Percentiles rank a stretch among this genome's conserved stretches.
Conservation (phyloP, 2,888 invertebrate species). For the Sesia apiformis region DNA sequence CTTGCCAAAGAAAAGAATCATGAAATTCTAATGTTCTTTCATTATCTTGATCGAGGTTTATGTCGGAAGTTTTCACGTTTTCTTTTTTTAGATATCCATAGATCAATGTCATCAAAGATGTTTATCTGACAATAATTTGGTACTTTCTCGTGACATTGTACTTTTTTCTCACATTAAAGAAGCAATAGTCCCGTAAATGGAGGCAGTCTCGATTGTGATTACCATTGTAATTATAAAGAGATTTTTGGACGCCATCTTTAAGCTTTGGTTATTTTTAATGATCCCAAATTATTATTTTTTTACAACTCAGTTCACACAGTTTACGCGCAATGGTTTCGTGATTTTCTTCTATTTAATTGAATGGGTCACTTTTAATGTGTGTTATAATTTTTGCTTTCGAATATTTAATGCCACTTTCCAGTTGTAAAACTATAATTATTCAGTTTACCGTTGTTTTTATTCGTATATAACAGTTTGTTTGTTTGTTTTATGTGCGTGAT, state of each 20-base stretch:
- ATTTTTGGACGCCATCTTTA: slow-evolving; percentile 13
- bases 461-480: neutral
- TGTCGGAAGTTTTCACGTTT: neutral
- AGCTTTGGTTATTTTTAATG: slow-evolving; percentile 20
- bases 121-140: slow-evolving; percentile 11
- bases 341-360: slow-evolving; percentile 36
- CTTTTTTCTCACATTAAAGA: slow-evolving; percentile 26
- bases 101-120: slow-evolving; percentile 22
- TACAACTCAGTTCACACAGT: slow-evolving; percentile 32
- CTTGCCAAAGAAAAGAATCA: too few species aligned
- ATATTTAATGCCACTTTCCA: slow-evolving; percentile 38
- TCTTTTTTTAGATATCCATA: slow-evolving; percentile 8
- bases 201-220: slow-evolving; percentile 7
- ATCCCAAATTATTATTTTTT: slow-evolving; percentile 15
- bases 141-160: slow-evolving; percentile 22
- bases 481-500: neutral
- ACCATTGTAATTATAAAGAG: slow-evolving; percentile 27
- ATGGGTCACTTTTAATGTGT: slow-evolving; percentile 18
- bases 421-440: slow-evolving; percentile 45
- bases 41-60: too few species aligned
- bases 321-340: slow-evolving; percentile 19
- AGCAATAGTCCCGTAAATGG: slow-evolving; percentile 10
- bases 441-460: slow-evolving; percentile 10
- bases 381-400: slow-evolving; percentile 18
- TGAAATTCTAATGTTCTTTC: too few species aligned